These are phyloP conservation scores for Glareola pratincola DNA, from an alignment of 2,113 vertebrate genomes.

Conservation along the genomic window DNA sequence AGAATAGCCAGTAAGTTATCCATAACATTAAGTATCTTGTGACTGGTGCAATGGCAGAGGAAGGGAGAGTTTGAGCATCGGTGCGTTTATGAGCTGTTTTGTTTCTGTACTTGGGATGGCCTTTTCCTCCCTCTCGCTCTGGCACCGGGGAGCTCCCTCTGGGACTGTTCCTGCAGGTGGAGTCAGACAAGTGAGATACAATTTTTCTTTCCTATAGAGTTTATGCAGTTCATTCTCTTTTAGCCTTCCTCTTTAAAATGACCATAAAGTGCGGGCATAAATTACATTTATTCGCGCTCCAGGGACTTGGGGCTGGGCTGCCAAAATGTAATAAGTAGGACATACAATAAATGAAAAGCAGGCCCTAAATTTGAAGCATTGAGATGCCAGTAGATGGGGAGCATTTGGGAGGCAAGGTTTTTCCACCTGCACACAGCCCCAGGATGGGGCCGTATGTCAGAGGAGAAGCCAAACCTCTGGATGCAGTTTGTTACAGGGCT, in stretches of 20 bases:
- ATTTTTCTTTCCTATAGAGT: neutral
- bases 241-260: neutral
- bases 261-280: neutral
- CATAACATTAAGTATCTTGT: neutral
- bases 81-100: neutral
- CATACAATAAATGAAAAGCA: neutral
- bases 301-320: neutral
- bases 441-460: neutral
- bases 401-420: conserved; percentile 1
- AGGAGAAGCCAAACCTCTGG: conserved; percentile 24
- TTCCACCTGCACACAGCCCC: conserved; percentile 22
- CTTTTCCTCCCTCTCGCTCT: neutral
- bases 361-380: neutral
- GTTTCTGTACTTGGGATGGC: neutral
- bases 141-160: neutral
- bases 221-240: neutral
- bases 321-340: neutral
- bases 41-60: neutral
- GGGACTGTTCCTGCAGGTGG: neutral
- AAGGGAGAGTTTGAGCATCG: neutral
- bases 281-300: conserved; percentile 22
- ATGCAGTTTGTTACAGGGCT: neutral
- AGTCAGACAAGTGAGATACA: neutral
- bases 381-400: neutral
- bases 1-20: neutral